These are phyloP conservation scores for Amblyopsis rosae DNA, from an alignment of 2,113 vertebrate species.

Conservation along the genomic window DNA sequence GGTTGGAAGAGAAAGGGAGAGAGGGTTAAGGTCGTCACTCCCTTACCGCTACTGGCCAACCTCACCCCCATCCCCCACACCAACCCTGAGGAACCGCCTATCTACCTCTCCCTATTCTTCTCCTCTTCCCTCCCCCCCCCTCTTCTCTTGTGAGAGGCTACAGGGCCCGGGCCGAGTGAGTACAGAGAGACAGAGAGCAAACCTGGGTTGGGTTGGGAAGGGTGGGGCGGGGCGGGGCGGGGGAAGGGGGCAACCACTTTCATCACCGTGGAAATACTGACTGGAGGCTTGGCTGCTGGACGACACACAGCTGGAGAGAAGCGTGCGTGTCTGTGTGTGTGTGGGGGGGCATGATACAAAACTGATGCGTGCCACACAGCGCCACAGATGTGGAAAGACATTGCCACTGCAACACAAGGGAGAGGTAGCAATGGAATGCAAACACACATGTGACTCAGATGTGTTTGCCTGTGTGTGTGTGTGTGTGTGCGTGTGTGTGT, in stretches of 20 bases:
- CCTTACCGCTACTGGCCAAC: constrained; percentile 66
- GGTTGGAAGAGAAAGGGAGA: constrained; percentile 67
- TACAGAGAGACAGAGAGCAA: constrained; percentile 1
- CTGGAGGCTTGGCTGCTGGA: constrained; percentile 64
- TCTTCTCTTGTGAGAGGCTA: constrained; percentile 43
- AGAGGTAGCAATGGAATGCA: constrained; percentile 43
- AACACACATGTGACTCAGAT: constrained; percentile 41
- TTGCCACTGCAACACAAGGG: constrained; percentile 14
- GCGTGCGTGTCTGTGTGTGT: constrained; percentile 1
- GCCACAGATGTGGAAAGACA: constrained; percentile 21
- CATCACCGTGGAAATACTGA: constrained; percentile 66
- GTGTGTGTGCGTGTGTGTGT: background rate
- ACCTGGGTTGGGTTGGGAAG: background rate
- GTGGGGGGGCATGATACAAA: constrained; percentile 7
- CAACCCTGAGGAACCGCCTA: constrained; percentile 68
- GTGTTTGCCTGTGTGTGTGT: background rate
- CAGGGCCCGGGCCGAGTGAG: background rate
- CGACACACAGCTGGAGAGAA: constrained; percentile 42
- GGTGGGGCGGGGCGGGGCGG: background rate
- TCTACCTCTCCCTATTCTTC: constrained; percentile 57
- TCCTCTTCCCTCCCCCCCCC: constrained; percentile 20
- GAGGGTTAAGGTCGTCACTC: constrained; percentile 78
- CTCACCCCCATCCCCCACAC: constrained; percentile 53
- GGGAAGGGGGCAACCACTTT: constrained; percentile 17
- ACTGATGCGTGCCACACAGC: constrained; percentile 22